Base-by-base conservation (phyloP, 2,797 vertebrate species). In the Meriones psammophilus region DNA sequence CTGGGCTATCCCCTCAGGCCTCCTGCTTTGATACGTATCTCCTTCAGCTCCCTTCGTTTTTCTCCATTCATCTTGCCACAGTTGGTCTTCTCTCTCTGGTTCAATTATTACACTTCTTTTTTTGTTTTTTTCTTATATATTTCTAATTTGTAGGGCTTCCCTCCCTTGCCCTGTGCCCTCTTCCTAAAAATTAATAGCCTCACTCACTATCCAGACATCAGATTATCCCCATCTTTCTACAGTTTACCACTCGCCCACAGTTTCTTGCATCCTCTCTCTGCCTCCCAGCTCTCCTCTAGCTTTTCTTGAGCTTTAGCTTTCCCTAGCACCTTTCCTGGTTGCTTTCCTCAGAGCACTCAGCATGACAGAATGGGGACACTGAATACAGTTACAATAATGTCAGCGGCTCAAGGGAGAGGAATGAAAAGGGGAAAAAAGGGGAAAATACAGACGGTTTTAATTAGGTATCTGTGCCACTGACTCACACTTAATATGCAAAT, bases 351-450 rank as follows among this genome's bases (percentile, higher is more conserved):
- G 88, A 97, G 94, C 94, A 87, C 71, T 89, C 28, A 22, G 88
- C 78, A 54, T 98, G 98, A 98, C 98, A 98, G 98, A 98, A 98
- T 98, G 98, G 96, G 98, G 98, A 97, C 98, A 97, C 91, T 8
- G 95, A 97, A 97, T 95, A 94, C 96, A 97, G 93, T 93, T 96
- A 93, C 95, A 97, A 88, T 97, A 97, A 96, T 96, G 96, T 96
- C 95, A 97, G 97, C 92, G 89, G 95, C 98, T 98, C 97, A 94
- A 78, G 91, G 77, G 95, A 98, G 94, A 97, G 96, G 94, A 97
- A 96, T 93, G 95, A 96, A 95, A 95, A 94, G 39, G 66, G 88
- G 92, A 60, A 89, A 81, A 87, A 92, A 46, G 22, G 80, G 5
- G 28, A 83, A 95, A 95, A 87, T 97, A 92, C 93, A 95, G 88